Percentiles rank a stretch among this genome's conserved stretches.
Conservation (phyloP, 2,113 vertebrate species). For the Brevimyrus niger region DNA sequence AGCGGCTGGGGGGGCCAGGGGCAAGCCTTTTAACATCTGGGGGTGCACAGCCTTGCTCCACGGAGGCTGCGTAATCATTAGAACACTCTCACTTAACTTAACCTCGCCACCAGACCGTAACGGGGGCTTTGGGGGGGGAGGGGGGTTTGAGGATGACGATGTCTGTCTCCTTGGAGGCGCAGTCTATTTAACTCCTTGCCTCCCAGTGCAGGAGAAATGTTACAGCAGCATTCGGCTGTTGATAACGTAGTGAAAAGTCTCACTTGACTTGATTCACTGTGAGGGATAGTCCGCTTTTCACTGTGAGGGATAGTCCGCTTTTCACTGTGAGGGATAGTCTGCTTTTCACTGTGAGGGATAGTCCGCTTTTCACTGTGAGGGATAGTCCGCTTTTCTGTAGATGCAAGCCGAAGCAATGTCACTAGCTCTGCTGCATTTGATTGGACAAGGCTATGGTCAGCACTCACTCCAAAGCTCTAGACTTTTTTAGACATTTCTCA, state of each 20-base stretch:
- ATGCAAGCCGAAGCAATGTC: neutral
- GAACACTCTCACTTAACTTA: conserved; percentile 84
- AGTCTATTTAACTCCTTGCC: conserved; percentile 52
- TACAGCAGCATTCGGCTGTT: neutral
- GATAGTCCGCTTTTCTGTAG: neutral
- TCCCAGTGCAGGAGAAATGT: conserved; percentile 17
- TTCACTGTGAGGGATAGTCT: neutral
- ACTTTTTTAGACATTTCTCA: neutral
- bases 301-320: neutral
- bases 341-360: neutral
- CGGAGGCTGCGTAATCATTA: conserved; percentile 78
- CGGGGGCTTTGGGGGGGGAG: conserved; percentile 11
- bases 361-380: neutral
- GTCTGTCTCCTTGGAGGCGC: conserved; percentile 43
- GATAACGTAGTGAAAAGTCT: neutral
- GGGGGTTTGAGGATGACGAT: conserved; percentile 50
- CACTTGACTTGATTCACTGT: neutral
- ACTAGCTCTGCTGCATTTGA: neutral
- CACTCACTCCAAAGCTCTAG: neutral
- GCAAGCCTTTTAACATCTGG: conserved; percentile 89
- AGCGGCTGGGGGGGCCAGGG: conserved; percentile 56
- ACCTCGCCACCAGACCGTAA: conserved; percentile 65
- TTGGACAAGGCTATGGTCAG: neutral
- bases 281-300: neutral
- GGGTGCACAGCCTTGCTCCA: conserved; percentile 74